A percentile compares a stretch with the other conserved stretches of the same genome.
phyloP scores from a whole-genome alignment of 2,797 vertebrate genomes.

The Protosalanx chinensis region DNA sequence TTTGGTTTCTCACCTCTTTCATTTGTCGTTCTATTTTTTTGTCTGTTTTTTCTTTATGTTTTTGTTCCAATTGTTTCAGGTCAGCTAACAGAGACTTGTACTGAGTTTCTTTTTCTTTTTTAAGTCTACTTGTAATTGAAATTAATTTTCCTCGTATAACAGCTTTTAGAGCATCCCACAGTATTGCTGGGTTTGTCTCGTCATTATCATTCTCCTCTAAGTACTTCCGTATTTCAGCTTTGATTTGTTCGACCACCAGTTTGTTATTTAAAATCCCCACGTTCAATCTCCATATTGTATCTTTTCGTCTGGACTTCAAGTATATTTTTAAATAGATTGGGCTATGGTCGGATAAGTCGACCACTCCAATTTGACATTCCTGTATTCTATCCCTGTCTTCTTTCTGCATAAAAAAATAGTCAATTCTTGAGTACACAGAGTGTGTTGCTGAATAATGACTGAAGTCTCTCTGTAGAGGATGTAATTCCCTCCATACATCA shows the following conservation, averaged over 20 bases:
- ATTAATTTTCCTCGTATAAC: background rate
- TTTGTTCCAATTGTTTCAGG: background rate
- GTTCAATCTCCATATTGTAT: conserved; percentile 5
- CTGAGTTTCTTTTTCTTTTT: background rate
- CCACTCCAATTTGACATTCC: too few species aligned
- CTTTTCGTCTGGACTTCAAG: too few species aligned
- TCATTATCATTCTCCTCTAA: background rate
- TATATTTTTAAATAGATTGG: too few species aligned
- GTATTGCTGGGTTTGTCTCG: background rate
- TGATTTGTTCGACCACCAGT: too few species aligned
- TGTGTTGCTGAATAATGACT: background rate
- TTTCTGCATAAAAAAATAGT: background rate
- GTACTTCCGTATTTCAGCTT: background rate
- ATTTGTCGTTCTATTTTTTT: background rate
- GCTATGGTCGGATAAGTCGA: too few species aligned
- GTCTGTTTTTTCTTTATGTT: background rate
- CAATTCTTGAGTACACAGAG: background rate
- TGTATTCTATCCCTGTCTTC: too few species aligned
- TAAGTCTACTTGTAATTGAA: background rate
- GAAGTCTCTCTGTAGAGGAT: background rate
- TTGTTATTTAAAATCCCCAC: background rate
- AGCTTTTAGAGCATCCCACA: background rate
- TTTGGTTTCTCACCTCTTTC: background rate
- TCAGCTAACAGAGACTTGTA: background rate
- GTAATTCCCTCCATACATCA: conserved; percentile 6